Conservation (phyloP, 1,140 invertebrate species). For the Phortica variegata region DNA sequence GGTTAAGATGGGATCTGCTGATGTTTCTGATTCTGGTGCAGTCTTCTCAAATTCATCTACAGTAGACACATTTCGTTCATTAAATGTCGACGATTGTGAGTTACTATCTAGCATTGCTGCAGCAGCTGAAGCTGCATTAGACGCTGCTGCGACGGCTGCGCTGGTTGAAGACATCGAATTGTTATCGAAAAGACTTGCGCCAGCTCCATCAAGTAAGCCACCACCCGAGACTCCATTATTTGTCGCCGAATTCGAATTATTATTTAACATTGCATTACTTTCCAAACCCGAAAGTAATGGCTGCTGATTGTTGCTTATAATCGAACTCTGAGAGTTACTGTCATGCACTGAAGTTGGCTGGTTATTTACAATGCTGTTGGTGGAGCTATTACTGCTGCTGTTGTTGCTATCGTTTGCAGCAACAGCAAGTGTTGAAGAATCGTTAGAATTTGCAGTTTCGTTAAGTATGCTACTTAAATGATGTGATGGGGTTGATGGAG, state of each 20-base stretch:
- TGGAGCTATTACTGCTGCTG: conserved; percentile 53
- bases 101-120: conserved; percentile 48
- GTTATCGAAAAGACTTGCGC: conserved; percentile 47
- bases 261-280: conserved; percentile 24
- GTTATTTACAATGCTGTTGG: conserved; percentile 53
- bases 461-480: conserved; percentile 50
- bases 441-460: conserved; percentile 51
- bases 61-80: conserved; percentile 5
- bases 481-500: conserved; percentile 39
- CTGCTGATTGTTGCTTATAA: conserved; percentile 49
- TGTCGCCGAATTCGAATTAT: conserved; percentile 40
- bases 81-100: conserved; percentile 39
- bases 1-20: conserved; percentile 22
- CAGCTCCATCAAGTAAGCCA: conserved; percentile 20
- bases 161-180: conserved; percentile 53
- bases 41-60: conserved; percentile 37
- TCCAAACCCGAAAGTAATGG: conserved; percentile 38
- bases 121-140: conserved; percentile 38
- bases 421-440: conserved; percentile 48
- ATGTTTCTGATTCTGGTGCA: conserved; percentile 11
- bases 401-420: conserved; percentile 53
- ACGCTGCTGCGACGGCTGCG: conserved; percentile 33
- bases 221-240: conserved; percentile 18
- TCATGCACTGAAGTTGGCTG: conserved; percentile 53
- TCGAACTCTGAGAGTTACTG: conserved; percentile 52